Conservation (phyloP, 2,888 invertebrate genomes). For the Himalopsyche tibetana region DNA sequence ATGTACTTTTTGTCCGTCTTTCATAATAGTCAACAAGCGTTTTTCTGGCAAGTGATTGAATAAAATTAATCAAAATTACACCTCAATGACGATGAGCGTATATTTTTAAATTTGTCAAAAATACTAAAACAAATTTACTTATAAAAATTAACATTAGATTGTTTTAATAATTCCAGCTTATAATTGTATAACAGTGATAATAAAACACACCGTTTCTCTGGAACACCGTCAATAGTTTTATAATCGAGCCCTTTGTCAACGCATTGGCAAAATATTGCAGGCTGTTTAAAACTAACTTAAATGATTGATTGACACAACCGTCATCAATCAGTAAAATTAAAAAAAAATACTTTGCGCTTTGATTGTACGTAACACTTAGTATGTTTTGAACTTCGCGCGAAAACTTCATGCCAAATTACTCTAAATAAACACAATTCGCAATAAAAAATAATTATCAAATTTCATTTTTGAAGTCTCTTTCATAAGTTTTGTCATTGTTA, state of each 20-base stretch:
- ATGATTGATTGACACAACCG: background rate
- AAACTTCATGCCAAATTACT: background rate
- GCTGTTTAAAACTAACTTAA: no score
- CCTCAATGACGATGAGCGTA: background rate
- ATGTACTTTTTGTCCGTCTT: background rate
- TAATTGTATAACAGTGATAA: no score
- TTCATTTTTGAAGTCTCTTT: background rate
- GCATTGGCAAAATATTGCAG: no score
- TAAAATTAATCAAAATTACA: background rate
- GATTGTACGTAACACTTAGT: background rate
- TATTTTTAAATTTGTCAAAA: no score
- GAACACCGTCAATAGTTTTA: no score
- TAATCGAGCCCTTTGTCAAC: no score
- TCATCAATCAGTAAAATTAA: background rate
- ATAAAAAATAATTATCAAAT: constrained; percentile 22
- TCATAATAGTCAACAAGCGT: background rate
- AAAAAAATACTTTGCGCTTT: background rate
- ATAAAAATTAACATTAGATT: no score
- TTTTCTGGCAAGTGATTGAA: background rate
- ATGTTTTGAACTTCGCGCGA: background rate
- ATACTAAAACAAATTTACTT: no score
- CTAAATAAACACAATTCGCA: constrained; percentile 16
- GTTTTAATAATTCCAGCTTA: no score
- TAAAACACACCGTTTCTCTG: no score
- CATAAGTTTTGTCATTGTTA: constrained; percentile 30